Conservation (phyloP, 2,797 vertebrate species). For the Coregonus suidteri region DNA sequence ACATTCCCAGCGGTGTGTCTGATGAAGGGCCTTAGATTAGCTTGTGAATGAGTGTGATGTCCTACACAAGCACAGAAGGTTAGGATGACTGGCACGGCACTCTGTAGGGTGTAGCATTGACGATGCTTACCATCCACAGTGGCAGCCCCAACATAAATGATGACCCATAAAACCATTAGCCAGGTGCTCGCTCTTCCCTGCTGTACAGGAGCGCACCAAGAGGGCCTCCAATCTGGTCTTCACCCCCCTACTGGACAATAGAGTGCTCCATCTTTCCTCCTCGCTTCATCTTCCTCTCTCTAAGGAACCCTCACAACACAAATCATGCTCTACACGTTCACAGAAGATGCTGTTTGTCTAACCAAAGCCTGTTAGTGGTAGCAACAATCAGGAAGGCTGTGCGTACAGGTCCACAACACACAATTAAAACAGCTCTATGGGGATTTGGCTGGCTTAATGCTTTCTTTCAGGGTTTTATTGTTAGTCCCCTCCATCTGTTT, state of each 20-base stretch:
- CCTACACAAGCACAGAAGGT: conserved; percentile 4
- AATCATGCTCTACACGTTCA: conserved; percentile 65
- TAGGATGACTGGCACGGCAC: not conserved
- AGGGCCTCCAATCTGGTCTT: not conserved
- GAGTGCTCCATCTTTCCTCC: conserved; percentile 36
- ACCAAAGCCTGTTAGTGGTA: conserved; percentile 61
- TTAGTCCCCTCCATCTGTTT: conserved; percentile 2
- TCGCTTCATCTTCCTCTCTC: conserved; percentile 47
- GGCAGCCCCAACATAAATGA: not conserved
- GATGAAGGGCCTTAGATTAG: conserved; percentile 4
- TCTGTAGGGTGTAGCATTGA: not conserved
- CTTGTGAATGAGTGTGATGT: not conserved
- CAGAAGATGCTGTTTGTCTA: conserved; percentile 58
- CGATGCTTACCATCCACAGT: not conserved
- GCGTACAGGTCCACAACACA: conserved; percentile 56
- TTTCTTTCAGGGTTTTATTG: conserved; percentile 62
- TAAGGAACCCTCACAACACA: conserved; percentile 52
- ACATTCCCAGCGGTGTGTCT: not conserved
- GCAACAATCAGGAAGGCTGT: conserved; percentile 66
- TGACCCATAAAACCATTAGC: conserved; percentile 2
- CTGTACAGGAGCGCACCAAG: not conserved
- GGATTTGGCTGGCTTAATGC: conserved; percentile 69
- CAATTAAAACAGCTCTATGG: conserved; percentile 69
- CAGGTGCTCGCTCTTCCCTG: conserved; percentile 1
- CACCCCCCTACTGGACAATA: conserved; percentile 26